Evolutionary conservation across 2,888 invertebrate species (phyloP).

Genomic region (Phorcus lineatus): DNA sequence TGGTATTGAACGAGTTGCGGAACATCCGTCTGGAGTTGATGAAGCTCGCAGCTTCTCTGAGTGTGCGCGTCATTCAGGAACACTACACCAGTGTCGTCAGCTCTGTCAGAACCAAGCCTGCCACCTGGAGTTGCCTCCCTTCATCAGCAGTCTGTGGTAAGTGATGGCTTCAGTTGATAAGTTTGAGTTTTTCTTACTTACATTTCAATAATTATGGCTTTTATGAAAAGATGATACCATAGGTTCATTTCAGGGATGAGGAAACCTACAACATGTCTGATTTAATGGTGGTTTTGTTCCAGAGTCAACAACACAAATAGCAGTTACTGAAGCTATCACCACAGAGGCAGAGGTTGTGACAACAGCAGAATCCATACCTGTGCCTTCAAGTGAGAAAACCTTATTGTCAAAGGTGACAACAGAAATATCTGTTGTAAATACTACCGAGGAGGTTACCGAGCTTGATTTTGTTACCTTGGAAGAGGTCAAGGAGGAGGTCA

Average conservation of each 20-base stretch:
- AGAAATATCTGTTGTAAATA: background rate
- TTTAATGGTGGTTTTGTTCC: too few species aligned
- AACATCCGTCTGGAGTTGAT: conserved; percentile 50
- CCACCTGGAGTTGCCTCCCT: conserved; percentile 3
- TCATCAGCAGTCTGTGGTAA: too few species aligned
- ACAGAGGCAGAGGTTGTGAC: background rate
- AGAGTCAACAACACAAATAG: too few species aligned
- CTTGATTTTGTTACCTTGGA: background rate
- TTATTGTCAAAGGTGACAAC: background rate
- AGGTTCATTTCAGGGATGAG: too few species aligned
- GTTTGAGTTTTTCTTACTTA: too few species aligned
- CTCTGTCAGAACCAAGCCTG: conserved; percentile 48
- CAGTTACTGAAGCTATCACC: background rate
- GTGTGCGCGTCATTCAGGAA: conserved; percentile 42
- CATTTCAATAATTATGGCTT: too few species aligned
- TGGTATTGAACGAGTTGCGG: conserved; percentile 35
- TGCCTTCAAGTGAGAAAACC: background rate
- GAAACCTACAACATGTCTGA: too few species aligned
- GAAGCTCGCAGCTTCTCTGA: conserved; percentile 42
- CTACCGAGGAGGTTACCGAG: background rate
- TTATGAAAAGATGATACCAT: too few species aligned
- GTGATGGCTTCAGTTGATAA: too few species aligned
- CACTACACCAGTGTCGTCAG: conserved; percentile 48
- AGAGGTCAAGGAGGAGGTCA: background rate
- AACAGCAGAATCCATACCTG: background rate